Base-by-base conservation (phyloP, 2,113 vertebrate genomes). In the Siniperca chuatsi region DNA sequence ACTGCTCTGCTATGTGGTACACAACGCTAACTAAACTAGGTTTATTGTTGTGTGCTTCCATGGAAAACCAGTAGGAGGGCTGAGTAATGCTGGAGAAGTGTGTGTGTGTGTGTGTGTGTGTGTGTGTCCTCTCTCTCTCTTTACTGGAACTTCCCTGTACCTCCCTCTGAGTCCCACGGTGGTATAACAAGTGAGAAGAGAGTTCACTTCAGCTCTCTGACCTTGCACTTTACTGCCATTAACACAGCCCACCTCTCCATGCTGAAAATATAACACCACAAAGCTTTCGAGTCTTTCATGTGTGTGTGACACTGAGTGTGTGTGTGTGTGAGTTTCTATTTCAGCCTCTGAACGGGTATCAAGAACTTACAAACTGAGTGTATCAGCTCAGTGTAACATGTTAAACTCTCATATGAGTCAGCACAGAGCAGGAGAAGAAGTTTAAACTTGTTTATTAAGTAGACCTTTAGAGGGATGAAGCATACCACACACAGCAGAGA, bases 171-270 rank as follows among this genome's bases (percentile, higher is more conserved):
- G 84, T 89, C 87, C 70, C 89, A 75, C 37, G 10, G 79, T 74
- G 60, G 48, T 79, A 61, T 61, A 90, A 87, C 71, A 92, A 87
- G 88, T 88, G 78, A 83, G 73, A 85, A 89, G 60, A 82, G 68
- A 90, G 70, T 82, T 87, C 78, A 76, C 79, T 90, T 84, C 60
- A 69, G 86, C 78, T 79, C 78, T 76, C 85, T 91, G 88, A 87
- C 88, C 84, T 81, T 84, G 86, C 82, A 91, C 89, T 92, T 92
- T 90, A 78, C 88, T 86, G 84, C 86, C 90, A 90, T 87, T 94
- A 93, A 91, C 86, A 89, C 83, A 35, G 72, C 57, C 74, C 66
- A 68, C 50, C 58, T 83, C 82, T 85, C 68, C 42, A 65, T 20
- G 78, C 82, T 84, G 68, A 90, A 84, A 89, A 88, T 72, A 89